phyloP scores from a whole-genome alignment of 1,140 invertebrate genomes.

The Leptoteleia sp. region DNA sequence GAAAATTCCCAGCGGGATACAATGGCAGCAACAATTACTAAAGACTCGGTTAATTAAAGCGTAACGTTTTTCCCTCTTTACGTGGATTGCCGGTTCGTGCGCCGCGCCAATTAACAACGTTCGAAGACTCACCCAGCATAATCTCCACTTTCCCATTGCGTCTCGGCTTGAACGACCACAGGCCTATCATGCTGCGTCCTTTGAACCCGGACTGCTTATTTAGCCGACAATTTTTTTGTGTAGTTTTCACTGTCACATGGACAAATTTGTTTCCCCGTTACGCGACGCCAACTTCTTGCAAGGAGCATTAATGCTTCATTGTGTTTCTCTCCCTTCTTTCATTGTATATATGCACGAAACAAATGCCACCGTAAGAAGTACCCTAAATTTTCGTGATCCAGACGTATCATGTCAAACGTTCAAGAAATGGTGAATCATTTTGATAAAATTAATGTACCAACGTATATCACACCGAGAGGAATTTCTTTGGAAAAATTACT shows the following conservation, averaged over 20 bases:
- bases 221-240: slow-evolving; percentile 18
- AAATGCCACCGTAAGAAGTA: too few relatives aligned
- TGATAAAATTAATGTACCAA: too few relatives aligned
- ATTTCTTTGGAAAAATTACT: too few relatives aligned
- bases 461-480: too few relatives aligned
- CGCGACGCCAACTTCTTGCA: slow-evolving; percentile 20
- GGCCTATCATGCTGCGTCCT: slow-evolving; percentile 79
- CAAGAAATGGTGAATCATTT: too few relatives aligned
- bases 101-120: slow-evolving; percentile 61
- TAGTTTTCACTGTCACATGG: slow-evolving; percentile 12
- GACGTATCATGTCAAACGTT: too few relatives aligned
- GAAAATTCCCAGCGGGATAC: slow-evolving; percentile 53
- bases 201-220: slow-evolving; percentile 52
- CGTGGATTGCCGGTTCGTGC: slow-evolving; percentile 54
- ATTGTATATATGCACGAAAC: too few relatives aligned
- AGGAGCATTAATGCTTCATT: too few relatives aligned
- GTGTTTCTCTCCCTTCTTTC: too few relatives aligned
- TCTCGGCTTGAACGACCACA: slow-evolving; percentile 81
- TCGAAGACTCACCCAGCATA: slow-evolving; percentile 80
- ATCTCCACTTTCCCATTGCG: slow-evolving; percentile 82
- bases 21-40: slow-evolving; percentile 50
- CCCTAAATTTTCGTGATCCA: too few relatives aligned
- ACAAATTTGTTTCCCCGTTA: not conserved
- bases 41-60: slow-evolving; percentile 60
- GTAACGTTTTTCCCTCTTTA: slow-evolving; percentile 60